These are phyloP conservation scores for Pseudococcus jackbeardsleyi DNA, from an alignment of 2,888 invertebrate species.

Conservation along the genomic window DNA sequence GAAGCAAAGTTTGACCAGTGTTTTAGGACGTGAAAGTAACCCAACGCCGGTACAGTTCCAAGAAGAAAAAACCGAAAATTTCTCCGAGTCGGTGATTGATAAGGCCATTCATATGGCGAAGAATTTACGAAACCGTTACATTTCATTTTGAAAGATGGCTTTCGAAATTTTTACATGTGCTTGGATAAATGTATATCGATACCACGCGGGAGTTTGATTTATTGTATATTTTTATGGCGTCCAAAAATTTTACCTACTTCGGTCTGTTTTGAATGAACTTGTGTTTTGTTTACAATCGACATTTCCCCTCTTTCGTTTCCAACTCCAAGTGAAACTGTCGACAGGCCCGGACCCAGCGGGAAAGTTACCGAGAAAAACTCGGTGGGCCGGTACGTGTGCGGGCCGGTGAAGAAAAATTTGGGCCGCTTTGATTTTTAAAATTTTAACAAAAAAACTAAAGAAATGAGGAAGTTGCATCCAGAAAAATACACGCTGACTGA, in stretches of 20 bases:
- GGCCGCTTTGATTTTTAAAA: too few relatives aligned
- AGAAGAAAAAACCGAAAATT: neutral
- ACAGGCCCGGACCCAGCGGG: too few relatives aligned
- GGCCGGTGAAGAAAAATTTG: too few relatives aligned
- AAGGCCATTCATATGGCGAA: neutral
- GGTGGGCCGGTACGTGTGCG: too few relatives aligned
- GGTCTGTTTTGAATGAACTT: neutral
- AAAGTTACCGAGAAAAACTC: too few relatives aligned
- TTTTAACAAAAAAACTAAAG: too few relatives aligned
- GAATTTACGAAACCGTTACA: conserved; percentile 18
- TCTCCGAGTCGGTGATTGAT: neutral
- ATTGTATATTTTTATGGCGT: neutral
- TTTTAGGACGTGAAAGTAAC: conserved; percentile 34
- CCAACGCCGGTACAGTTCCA: neutral
- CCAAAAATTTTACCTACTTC: neutral
- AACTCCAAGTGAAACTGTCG: neutral
- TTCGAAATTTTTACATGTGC: neutral
- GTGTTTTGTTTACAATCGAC: neutral
- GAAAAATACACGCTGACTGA: too few relatives aligned
- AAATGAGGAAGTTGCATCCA: too few relatives aligned
- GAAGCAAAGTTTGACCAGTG: conserved; percentile 4
- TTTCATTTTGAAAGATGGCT: neutral
- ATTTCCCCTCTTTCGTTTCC: neutral
- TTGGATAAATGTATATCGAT: neutral
- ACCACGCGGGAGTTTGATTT: neutral